phyloP scores from a whole-genome alignment of 2,113 vertebrate genomes.

The Delphinapterus leucas region DNA sequence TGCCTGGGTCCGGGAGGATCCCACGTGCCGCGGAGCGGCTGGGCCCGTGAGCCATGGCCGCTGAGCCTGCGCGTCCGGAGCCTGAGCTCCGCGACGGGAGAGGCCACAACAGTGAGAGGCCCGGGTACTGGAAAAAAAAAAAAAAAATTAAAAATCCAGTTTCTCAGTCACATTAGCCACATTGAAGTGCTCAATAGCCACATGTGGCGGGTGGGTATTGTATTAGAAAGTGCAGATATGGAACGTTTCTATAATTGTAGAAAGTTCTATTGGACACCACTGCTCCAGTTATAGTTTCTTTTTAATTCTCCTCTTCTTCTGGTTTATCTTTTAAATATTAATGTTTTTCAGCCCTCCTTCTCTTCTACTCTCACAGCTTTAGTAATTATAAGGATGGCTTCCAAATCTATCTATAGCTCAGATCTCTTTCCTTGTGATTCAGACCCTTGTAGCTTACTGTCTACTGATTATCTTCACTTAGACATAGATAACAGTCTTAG shows the following conservation, averaged over 20 bases:
- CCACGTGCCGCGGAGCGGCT: too few species aligned
- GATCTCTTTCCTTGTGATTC: background rate
- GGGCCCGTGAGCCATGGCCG: too few species aligned
- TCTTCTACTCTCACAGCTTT: background rate
- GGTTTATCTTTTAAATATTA: background rate
- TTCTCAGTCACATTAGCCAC: background rate
- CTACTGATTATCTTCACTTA: background rate
- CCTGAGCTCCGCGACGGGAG: too few species aligned
- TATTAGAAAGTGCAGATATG: background rate
- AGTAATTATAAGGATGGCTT: background rate
- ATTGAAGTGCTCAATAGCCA: background rate
- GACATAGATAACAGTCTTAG: background rate
- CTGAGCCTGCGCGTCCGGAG: too few species aligned
- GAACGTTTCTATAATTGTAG: background rate
- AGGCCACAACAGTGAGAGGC: too few species aligned
- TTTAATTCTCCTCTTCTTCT: background rate
- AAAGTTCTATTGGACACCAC: background rate
- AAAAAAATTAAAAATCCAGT: background rate
- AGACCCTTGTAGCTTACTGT: background rate
- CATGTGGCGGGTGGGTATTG: background rate
- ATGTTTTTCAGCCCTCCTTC: background rate
- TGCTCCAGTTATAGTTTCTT: background rate
- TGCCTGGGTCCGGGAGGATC: too few species aligned
- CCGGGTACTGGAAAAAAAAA: too few species aligned
- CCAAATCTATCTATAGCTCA: background rate